A percentile compares a stretch with the other conserved stretches of the same genome.
These are phyloP conservation scores for Fissipunctia ypsillon DNA, from an alignment of 2,888 invertebrate species.

Conservation along the genomic window DNA sequence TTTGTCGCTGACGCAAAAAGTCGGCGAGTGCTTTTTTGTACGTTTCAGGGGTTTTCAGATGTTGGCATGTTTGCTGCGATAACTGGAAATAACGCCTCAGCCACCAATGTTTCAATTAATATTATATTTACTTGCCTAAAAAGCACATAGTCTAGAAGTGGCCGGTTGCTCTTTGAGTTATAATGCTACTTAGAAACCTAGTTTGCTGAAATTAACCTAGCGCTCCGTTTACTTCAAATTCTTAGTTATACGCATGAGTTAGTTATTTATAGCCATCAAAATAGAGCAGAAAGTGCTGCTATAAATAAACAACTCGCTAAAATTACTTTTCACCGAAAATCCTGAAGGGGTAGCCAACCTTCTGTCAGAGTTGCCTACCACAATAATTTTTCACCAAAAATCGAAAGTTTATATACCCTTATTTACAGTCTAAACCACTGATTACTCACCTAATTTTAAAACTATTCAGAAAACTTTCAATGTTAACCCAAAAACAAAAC, in stretches of 20 bases:
- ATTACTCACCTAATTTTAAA: conserved; percentile 36
- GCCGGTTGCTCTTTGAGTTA: background rate
- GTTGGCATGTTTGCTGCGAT: background rate
- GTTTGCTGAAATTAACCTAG: background rate
- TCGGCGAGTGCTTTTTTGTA: conserved; percentile 39
- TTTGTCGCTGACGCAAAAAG: conserved; percentile 63
- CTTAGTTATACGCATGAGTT: too few relatives aligned
- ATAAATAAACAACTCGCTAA: background rate
- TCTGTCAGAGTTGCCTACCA: background rate
- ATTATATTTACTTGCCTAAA: background rate
- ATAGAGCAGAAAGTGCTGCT: background rate
- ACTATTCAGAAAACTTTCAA: conserved; percentile 58
- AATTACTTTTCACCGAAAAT: background rate
- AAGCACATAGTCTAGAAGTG: background rate
- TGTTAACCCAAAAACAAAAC: conserved; percentile 47
- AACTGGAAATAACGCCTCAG: background rate
- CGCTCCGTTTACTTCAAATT: background rate
- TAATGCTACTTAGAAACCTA: background rate
- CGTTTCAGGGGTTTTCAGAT: background rate
- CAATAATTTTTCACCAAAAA: conserved; percentile 1
- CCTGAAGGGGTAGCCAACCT: background rate
- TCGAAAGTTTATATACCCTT: conserved; percentile 19
- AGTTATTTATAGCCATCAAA: background rate
- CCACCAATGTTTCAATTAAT: background rate
- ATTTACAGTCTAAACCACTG: conserved; percentile 44